phyloP scores from a whole-genome alignment of 2,113 vertebrate species.

The Microcebus murinus region DNA sequence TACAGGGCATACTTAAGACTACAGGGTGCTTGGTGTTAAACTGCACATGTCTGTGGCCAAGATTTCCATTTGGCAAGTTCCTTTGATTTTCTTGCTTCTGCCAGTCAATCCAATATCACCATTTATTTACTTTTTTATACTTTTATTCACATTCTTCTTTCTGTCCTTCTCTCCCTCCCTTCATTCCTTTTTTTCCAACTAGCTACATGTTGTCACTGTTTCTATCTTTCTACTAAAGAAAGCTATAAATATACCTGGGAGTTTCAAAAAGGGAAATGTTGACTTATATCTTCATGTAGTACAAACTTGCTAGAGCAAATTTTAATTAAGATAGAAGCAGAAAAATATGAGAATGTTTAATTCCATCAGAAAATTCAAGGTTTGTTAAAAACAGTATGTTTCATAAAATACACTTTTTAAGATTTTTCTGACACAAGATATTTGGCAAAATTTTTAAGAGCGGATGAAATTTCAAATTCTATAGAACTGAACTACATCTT shows the following conservation, averaged over 20 bases:
- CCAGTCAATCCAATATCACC: background rate
- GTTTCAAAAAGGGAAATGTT: background rate
- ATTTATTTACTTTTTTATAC: background rate
- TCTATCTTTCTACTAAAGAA: background rate
- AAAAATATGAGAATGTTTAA: background rate
- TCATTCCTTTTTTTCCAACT: background rate
- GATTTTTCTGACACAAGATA: background rate
- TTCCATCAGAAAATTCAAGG: background rate
- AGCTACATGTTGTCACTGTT: background rate
- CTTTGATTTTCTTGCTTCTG: background rate
- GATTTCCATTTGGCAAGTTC: background rate
- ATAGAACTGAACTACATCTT: background rate
- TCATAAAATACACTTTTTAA: background rate
- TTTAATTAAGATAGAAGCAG: background rate
- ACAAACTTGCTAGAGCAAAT: background rate
- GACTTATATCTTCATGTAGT: background rate
- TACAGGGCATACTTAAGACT: background rate
- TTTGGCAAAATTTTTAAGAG: background rate
- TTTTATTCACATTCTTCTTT: background rate
- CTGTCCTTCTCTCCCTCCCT: background rate
- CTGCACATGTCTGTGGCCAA: too few species aligned
- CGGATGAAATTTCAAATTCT: background rate
- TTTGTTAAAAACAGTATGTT: background rate
- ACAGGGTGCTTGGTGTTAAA: background rate
- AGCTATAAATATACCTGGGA: background rate